A percentile compares a stretch with the other conserved stretches of the same genome.
Conservation (phyloP, 1,140 invertebrate genomes). For the Meloidogyne hapla region DNA sequence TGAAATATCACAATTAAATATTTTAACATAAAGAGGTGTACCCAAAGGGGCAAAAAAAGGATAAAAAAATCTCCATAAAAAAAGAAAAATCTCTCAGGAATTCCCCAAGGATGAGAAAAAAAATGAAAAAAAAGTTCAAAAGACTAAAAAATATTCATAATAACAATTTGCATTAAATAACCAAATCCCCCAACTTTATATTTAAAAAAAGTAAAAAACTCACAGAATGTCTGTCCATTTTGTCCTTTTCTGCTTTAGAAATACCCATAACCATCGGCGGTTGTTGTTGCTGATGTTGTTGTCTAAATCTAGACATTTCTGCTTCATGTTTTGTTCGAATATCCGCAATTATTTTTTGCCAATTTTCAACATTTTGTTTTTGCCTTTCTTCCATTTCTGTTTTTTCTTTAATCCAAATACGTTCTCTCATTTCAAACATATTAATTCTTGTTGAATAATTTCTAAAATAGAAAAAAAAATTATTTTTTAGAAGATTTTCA, state of each 20-base stretch:
- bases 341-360: background rate
- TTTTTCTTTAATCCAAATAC: conserved; percentile 33
- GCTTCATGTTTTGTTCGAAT: conserved; percentile 8
- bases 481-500: too few relatives aligned
- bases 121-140: too few relatives aligned
- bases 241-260: background rate
- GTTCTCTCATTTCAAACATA: conserved; percentile 31
- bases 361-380: conserved; percentile 28
- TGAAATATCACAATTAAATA: too few relatives aligned
- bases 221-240: conserved; percentile 6
- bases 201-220: too few relatives aligned
- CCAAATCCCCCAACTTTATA: too few relatives aligned
- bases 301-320: background rate
- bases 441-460: conserved; percentile 23
- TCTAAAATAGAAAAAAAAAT: conserved; percentile 17
- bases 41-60: too few relatives aligned
- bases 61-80: too few relatives aligned
- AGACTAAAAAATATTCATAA: too few relatives aligned
- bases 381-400: conserved; percentile 20
- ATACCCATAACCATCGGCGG: background rate
- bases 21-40: too few relatives aligned
- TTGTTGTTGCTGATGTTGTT: background rate
- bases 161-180: too few relatives aligned
- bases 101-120: too few relatives aligned
- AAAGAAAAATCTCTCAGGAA: too few relatives aligned